Evolutionary conservation across 2,797 vertebrate genomes (phyloP).

Genomic region (Oceanodroma leucorhoa): DNA sequence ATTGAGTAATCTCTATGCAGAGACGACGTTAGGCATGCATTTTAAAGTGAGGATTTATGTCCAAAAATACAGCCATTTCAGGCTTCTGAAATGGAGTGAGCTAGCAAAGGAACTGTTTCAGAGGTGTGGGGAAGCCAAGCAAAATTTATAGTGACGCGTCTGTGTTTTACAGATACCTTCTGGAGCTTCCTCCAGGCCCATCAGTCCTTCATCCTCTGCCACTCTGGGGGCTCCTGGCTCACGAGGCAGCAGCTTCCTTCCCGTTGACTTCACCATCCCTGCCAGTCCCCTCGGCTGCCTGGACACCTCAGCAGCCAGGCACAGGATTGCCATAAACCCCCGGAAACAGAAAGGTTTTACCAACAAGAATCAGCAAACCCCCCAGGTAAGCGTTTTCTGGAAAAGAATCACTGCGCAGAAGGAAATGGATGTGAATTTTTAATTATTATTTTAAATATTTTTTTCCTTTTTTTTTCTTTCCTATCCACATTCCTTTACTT

Average conservation of each 20-base stretch:
- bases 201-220: constrained; percentile 70
- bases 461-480: not conserved
- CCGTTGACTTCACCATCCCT: constrained; percentile 80
- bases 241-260: constrained; percentile 37
- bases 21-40: not conserved
- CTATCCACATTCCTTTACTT: not conserved
- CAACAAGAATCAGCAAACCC: constrained; percentile 14
- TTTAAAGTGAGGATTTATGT: not conserved
- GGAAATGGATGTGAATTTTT: not conserved
- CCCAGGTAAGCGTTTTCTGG: constrained; percentile 26
- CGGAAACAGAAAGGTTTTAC: constrained; percentile 78
- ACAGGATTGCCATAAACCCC: constrained; percentile 83
- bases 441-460: not conserved
- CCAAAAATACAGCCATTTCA: not conserved
- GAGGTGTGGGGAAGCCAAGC: not conserved
- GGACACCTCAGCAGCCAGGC: constrained; percentile 86
- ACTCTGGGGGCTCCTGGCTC: not conserved
- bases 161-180: constrained; percentile 69
- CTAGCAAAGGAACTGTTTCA: not conserved
- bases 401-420: not conserved
- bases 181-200: constrained; percentile 70
- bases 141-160: not conserved
- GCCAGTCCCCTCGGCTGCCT: constrained; percentile 80
- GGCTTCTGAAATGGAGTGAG: not conserved
- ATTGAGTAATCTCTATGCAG: not conserved